Evolutionary conservation across 2,797 vertebrate species (phyloP).

Genomic region (Rhyacichthys aspro): DNA sequence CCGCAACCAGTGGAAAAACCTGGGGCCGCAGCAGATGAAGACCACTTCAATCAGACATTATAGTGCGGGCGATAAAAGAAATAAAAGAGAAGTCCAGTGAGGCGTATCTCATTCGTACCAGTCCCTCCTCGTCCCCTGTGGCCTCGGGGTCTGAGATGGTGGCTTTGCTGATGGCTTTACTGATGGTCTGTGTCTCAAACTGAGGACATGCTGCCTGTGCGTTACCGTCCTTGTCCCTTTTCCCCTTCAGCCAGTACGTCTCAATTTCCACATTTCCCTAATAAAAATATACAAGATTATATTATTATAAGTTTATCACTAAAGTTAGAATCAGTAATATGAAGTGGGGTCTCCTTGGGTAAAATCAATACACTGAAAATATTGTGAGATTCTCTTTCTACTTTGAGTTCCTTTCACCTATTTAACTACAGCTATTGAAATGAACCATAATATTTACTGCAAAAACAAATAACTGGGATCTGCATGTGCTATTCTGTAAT

Average conservation of each 20-base stretch:
- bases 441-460: too few species aligned
- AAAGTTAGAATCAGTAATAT: too few species aligned
- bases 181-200: constrained; percentile 80
- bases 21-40: constrained; percentile 27
- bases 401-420: too few species aligned
- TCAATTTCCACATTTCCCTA: constrained; percentile 83
- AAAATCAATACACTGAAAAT: too few species aligned
- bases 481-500: too few species aligned
- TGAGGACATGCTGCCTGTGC: constrained; percentile 80
- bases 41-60: constrained; percentile 16
- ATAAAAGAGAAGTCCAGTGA: constrained; percentile 3
- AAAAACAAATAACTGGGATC: too few species aligned
- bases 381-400: too few species aligned
- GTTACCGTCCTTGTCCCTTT: constrained; percentile 80
- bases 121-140: constrained; percentile 54
- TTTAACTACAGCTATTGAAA: too few species aligned
- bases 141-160: constrained; percentile 62
- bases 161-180: constrained; percentile 73
- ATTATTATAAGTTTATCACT: too few species aligned
- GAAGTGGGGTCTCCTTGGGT: too few species aligned
- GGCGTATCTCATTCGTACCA: constrained; percentile 53
- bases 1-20: constrained; percentile 69
- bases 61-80: constrained; percentile 17
- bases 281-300: background rate
- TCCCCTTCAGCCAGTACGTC: constrained; percentile 82